Evolutionary conservation across 2,797 vertebrate genomes (phyloP), one percentile per base, ranked within the genome.

Genomic region (Microctenopoma stevenorrisi): DNA sequence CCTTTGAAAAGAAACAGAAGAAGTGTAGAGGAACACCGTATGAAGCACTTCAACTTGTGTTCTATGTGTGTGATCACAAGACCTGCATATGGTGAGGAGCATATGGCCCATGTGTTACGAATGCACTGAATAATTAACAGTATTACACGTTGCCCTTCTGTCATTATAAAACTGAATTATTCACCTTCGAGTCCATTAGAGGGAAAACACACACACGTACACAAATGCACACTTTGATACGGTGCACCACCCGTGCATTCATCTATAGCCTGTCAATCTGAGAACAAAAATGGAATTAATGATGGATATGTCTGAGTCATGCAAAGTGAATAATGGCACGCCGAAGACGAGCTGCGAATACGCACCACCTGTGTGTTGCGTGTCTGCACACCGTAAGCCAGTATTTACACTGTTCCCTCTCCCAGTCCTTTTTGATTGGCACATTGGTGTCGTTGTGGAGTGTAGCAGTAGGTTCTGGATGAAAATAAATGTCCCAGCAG

Each of bases 111-210:
- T 58, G 72, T 79, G 76, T 77, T 84, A 72, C 49, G 22, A 81
- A 75, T 48, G 67, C n/a, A 48, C 83, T 91, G 79, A 92, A 92
- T 91, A 90, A 93, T 91, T 92, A 86, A 90, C 79, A 72, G 77
- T 74, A 83, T 89, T 86, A 76, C 86, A 74, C 42, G 57, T 84
- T 82, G 74, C 54, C 86, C 83, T 87, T 85, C 84, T 91, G 88
- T 86, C 75, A 63, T 64, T 18, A 49, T 69, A 65, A 69, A 76
- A 69, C 80, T 89, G 72, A 89, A 89, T 91, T 84, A 88, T 92
- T 91, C 81, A 89, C 84, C 81, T 81, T 81, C 65, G 81, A 69
- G 78, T 68, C 76, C 77, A 86, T 84, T 70, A 74, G 62, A 60
- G 60, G 57, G 60, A 38, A 33, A 58, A 10, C 54, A 68, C 28